Evolutionary conservation across 2,888 invertebrate species (phyloP).

Genomic region (Fragum whitleyi): DNA sequence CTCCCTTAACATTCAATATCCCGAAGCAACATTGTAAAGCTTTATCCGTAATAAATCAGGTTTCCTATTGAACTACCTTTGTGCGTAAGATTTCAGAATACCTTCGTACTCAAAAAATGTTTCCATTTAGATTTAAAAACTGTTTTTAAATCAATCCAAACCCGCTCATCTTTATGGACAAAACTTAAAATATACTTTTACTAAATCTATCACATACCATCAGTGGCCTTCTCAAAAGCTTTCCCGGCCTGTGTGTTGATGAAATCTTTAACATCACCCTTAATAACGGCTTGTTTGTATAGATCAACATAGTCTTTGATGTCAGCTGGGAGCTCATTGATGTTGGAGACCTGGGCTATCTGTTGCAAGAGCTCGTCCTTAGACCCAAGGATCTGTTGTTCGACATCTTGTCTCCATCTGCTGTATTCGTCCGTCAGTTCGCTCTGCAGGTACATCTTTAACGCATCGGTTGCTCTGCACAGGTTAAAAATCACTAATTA

Average conservation of each 20-base stretch:
- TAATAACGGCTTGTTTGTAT: constrained; percentile 18
- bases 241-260: constrained; percentile 41
- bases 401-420: constrained; percentile 49
- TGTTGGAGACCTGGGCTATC: constrained; percentile 1
- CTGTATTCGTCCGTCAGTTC: constrained; percentile 49
- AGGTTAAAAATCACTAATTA: no score
- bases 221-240: constrained; percentile 32
- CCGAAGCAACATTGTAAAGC: no score
- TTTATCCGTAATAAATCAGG: no score
- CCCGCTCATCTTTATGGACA: no score
- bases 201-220: no score
- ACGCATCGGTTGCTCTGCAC: background rate
- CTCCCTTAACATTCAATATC: no score
- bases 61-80: no score
- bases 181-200: no score
- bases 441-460: constrained; percentile 29
- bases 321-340: constrained; percentile 11
- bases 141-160: no score
- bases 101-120: no score
- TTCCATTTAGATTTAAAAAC: no score
- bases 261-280: constrained; percentile 33
- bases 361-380: constrained; percentile 37
- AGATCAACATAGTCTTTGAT: constrained; percentile 32
- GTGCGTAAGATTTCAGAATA: no score
- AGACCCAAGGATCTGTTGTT: constrained; percentile 45